Evolutionary conservation across 37 sponge, comb jelly and placozoan genomes (phyloP).

Genomic region (Halichondria panicea): DNA sequence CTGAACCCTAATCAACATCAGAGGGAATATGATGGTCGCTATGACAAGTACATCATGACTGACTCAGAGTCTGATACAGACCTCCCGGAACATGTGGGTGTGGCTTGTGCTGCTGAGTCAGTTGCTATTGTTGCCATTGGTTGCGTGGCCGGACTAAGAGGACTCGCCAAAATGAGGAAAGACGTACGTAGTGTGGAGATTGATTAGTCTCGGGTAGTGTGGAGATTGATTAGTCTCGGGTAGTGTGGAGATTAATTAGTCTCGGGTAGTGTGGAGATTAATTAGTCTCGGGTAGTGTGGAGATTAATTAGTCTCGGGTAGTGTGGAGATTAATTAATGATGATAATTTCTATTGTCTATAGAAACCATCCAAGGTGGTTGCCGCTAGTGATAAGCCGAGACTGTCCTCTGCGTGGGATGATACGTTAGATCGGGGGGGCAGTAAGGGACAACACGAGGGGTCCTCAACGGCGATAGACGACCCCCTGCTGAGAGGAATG

Average conservation of each 20-base stretch:
- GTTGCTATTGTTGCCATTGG: conserved; percentile 51
- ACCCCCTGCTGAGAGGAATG: conserved; percentile 6
- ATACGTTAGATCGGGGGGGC: background rate
- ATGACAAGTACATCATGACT: conserved; percentile 57
- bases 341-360: background rate
- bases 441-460: background rate
- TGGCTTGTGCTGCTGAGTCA: conserved; percentile 51
- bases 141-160: conserved; percentile 51
- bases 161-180: conserved; percentile 34
- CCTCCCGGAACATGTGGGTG: conserved; percentile 28
- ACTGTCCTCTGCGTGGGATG: conserved; percentile 45
- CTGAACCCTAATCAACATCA: conserved; percentile 37
- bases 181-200: conserved; percentile 11
- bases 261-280: background rate
- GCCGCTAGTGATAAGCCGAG: conserved; percentile 18
- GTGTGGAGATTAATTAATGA: background rate
- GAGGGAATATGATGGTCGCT: conserved; percentile 55
- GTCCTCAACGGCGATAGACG: background rate
- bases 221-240: background rate
- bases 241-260: background rate
- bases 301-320: background rate
- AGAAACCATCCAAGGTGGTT: background rate
- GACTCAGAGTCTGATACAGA: conserved; percentile 59
- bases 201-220: background rate
- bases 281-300: background rate